phyloP scores from a whole-genome alignment of 2,888 invertebrate genomes.

The Schizotus pectinicornis region DNA sequence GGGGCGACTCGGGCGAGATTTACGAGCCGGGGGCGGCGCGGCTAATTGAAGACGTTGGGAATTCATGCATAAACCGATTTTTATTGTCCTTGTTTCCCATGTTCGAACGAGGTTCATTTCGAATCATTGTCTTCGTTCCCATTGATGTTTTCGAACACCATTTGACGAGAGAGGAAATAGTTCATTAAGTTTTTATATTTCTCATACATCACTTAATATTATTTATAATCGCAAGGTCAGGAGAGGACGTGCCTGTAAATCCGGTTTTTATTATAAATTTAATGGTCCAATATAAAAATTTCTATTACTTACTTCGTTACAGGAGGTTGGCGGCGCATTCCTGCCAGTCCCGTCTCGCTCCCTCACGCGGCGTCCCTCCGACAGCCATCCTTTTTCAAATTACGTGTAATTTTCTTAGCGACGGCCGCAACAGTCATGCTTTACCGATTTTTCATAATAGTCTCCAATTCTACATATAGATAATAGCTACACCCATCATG shows the following conservation, averaged over 20 bases:
- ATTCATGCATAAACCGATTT: too few species aligned
- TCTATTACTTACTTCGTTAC: constrained; percentile 3
- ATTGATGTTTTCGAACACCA: constrained; percentile 6
- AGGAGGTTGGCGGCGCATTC: too few species aligned
- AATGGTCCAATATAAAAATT: constrained; percentile 36
- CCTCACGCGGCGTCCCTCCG: too few species aligned
- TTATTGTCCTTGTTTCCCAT: background rate
- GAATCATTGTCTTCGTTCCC: constrained; percentile 8
- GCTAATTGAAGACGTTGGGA: too few species aligned
- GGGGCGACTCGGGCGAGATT: too few species aligned
- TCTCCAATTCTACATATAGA: constrained; percentile 1
- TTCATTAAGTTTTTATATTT: constrained; percentile 35
- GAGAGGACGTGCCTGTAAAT: constrained; percentile 36
- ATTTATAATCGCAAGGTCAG: constrained; percentile 36
- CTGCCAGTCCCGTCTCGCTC: too few species aligned
- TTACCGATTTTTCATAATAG: constrained; percentile 13
- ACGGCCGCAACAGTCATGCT: constrained; percentile 14
- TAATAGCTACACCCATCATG: too few species aligned
- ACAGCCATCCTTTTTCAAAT: constrained; percentile 5
- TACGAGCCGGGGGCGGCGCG: too few species aligned
- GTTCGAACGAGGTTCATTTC: background rate
- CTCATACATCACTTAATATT: constrained; percentile 38
- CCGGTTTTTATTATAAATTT: constrained; percentile 39
- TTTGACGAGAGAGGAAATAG: constrained; percentile 33
- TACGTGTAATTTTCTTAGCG: background rate